Conservation (phyloP, 2,888 invertebrate genomes). For the Trichogramma dendrolimi region DNA sequence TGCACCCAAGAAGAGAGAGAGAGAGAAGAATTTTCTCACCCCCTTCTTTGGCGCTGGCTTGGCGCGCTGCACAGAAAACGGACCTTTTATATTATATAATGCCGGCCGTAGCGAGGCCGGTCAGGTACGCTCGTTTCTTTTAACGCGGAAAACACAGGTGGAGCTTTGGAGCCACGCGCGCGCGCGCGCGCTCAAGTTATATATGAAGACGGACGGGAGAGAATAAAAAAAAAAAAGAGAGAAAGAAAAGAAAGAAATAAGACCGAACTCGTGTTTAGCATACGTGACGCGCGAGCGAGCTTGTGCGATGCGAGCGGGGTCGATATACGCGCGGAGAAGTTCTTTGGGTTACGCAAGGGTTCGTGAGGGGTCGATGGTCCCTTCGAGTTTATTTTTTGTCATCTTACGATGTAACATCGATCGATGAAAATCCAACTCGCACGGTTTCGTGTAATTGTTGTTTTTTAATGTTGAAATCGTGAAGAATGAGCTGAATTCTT, state of each 20-base stretch:
- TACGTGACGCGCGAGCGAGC: constrained; percentile 16
- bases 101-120: constrained; percentile 18
- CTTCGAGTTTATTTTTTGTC: too few species aligned
- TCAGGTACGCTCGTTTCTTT: constrained; percentile 11
- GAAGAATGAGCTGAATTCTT: too few species aligned
- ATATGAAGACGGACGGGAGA: not conserved
- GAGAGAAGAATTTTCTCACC: constrained; percentile 34
- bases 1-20: constrained; percentile 1
- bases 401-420: too few species aligned
- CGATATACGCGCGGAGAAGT: too few species aligned
- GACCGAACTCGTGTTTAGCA: constrained; percentile 13
- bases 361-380: too few species aligned
- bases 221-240: constrained; percentile 9
- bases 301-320: not conserved
- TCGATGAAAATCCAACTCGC: too few species aligned
- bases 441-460: too few species aligned
- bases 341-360: too few species aligned
- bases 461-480: too few species aligned
- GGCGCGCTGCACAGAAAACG: constrained; percentile 1
- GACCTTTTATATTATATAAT: not conserved
- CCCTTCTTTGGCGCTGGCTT: constrained; percentile 16
- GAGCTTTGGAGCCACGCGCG: not conserved
- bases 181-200: not conserved
- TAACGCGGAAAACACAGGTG: too few species aligned
- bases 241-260: constrained; percentile 10